Evolutionary conservation across 1,140 invertebrate species (phyloP).

Genomic region (Stegodyphus mimosarum): DNA sequence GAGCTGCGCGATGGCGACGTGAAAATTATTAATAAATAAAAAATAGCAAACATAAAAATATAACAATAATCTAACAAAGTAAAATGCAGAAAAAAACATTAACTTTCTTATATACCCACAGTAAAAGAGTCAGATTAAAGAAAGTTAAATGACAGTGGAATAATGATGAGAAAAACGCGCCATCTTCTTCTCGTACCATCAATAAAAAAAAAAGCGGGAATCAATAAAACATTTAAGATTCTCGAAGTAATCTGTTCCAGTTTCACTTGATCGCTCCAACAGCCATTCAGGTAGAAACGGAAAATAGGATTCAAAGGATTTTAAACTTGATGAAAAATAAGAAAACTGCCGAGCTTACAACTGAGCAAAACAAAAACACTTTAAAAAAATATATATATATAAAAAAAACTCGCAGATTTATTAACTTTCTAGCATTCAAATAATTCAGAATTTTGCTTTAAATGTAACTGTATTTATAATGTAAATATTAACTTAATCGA

Average conservation of each 20-base stretch:
- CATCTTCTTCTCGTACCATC: background rate
- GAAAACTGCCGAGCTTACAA: background rate
- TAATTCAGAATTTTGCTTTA: no score
- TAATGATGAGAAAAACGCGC: background rate
- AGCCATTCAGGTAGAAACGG: background rate
- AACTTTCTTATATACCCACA: no score
- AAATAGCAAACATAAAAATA: no score
- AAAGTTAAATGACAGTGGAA: background rate
- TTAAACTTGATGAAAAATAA: background rate
- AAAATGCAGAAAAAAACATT: no score
- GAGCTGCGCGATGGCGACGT: no score
- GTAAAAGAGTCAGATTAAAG: background rate
- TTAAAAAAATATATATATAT: no score
- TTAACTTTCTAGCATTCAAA: no score
- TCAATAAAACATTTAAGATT: background rate
- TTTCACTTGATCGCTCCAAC: slow-evolving; percentile 8
- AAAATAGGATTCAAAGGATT: slow-evolving; percentile 6
- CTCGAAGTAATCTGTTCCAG: slow-evolving; percentile 1
- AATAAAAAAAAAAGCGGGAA: background rate
- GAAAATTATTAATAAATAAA: no score
- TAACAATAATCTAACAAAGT: no score
- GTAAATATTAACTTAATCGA: no score
- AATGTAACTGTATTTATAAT: no score
- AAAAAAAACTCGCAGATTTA: no score
- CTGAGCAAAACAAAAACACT: background rate